phyloP scores from a whole-genome alignment of 2,888 invertebrate species.

The Antitype chi region DNA sequence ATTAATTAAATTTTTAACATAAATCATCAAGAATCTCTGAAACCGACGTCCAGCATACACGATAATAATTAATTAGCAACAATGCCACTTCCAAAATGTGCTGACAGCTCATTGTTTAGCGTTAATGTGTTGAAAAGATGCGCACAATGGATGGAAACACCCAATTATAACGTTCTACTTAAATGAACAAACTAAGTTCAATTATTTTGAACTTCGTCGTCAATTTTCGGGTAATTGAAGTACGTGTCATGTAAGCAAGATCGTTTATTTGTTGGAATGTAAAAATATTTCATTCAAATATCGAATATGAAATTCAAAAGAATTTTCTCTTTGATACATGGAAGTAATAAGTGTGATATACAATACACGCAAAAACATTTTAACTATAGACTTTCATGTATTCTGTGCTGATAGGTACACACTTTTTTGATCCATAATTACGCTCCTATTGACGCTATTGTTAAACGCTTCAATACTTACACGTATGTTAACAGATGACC shows the following conservation, averaged over 20 bases:
- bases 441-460: neutral
- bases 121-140: constrained; percentile 62
- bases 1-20: neutral
- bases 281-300: neutral
- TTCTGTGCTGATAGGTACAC: neutral
- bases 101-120: constrained; percentile 58
- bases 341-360: neutral
- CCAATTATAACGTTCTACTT: constrained; percentile 67
- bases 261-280: constrained; percentile 14
- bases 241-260: neutral
- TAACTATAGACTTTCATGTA: neutral
- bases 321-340: neutral
- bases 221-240: constrained; percentile 35
- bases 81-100: constrained; percentile 55
- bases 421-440: neutral
- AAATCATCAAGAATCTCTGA: constrained; percentile 24
- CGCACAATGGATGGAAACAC: constrained; percentile 57
- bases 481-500: no score
- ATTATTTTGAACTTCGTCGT: constrained; percentile 54
- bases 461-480: neutral
- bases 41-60: constrained; percentile 35
- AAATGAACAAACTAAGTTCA: constrained; percentile 58
- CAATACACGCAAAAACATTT: neutral
- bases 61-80: constrained; percentile 59
- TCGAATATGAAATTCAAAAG: neutral